phyloP scores from a whole-genome alignment of 2,888 invertebrate species.

The Ophonus ardosiacus region DNA sequence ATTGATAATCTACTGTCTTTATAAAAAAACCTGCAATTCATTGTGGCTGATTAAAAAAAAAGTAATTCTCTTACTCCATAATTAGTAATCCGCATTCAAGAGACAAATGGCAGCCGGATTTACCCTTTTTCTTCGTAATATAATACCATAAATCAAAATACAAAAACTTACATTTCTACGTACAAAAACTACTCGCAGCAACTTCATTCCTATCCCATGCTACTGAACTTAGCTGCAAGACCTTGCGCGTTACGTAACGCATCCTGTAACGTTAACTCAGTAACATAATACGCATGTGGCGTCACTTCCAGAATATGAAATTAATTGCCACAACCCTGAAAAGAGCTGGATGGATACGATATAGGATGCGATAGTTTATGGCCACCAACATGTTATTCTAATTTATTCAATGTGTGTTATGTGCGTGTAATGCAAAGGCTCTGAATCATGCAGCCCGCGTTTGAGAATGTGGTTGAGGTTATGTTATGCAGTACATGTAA shows the following conservation, averaged over 20 bases:
- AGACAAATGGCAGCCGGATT: conserved; percentile 24
- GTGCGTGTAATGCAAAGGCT: conserved; percentile 16
- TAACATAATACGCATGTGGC: conserved; percentile 49
- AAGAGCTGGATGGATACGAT: not conserved
- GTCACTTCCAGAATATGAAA: conserved; percentile 49
- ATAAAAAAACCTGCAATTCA: too few species aligned
- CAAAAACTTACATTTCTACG: conserved; percentile 25
- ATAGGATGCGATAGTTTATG: not conserved
- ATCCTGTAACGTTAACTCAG: conserved; percentile 50
- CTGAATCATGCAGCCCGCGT: conserved; percentile 24
- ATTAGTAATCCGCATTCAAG: not conserved
- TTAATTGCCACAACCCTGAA: conserved; percentile 41
- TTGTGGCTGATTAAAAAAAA: not conserved
- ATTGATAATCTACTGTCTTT: too few species aligned
- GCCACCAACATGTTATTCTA: conserved; percentile 26
- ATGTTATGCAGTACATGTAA: not conserved
- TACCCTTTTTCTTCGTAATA: conserved; percentile 25
- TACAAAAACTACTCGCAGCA: conserved; percentile 18
- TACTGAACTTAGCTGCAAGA: conserved; percentile 41
- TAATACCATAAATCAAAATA: conserved; percentile 37
- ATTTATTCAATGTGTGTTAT: conserved; percentile 36
- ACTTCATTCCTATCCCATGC: conserved; percentile 21
- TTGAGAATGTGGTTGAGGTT: not conserved
- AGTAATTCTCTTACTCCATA: not conserved
- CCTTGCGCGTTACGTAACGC: conserved; percentile 40